phyloP scores from a whole-genome alignment of 2,888 invertebrate genomes.

The Drosophila pegasa region DNA sequence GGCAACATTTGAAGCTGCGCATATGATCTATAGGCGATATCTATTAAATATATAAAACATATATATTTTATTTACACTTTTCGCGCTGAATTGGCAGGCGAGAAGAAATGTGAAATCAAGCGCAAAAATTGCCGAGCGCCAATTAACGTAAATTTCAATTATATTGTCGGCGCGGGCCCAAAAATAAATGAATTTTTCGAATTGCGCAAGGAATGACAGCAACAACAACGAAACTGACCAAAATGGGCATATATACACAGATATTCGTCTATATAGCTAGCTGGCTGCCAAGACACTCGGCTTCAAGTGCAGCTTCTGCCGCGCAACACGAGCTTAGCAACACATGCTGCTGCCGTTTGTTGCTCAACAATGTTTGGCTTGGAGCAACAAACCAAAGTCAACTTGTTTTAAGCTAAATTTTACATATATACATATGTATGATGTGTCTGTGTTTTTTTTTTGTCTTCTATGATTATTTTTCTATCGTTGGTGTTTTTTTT shows the following conservation, averaged over 20 bases:
- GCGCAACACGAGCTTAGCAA: background rate
- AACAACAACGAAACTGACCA: conserved; percentile 19
- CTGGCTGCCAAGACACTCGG: background rate
- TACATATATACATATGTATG: conserved; percentile 7
- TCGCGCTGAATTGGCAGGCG: conserved; percentile 40
- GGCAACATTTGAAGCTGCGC: conserved; percentile 1
- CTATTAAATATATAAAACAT: background rate
- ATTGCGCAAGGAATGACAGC: conserved; percentile 35
- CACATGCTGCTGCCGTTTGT: background rate
- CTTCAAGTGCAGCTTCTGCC: conserved; percentile 5
- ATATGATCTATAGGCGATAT: background rate
- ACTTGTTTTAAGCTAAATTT: conserved; percentile 12
- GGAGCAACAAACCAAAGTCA: background rate
- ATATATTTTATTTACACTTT: conserved; percentile 15
- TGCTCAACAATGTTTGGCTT: conserved; percentile 3
- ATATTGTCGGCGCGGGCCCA: conserved; percentile 10
- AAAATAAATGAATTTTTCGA: conserved; percentile 32
- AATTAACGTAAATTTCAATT: conserved; percentile 60
- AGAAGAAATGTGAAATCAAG: conserved; percentile 47
- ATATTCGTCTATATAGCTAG: background rate
- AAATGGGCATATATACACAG: conserved; percentile 18
- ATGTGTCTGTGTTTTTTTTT: conserved; percentile 35
- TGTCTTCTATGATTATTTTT: conserved; percentile 48
- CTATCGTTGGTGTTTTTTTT: conserved; percentile 19
- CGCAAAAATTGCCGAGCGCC: conserved; percentile 55